Conservation (phyloP, 2,797 vertebrate genomes). For the Lophotriccus pileatus region DNA sequence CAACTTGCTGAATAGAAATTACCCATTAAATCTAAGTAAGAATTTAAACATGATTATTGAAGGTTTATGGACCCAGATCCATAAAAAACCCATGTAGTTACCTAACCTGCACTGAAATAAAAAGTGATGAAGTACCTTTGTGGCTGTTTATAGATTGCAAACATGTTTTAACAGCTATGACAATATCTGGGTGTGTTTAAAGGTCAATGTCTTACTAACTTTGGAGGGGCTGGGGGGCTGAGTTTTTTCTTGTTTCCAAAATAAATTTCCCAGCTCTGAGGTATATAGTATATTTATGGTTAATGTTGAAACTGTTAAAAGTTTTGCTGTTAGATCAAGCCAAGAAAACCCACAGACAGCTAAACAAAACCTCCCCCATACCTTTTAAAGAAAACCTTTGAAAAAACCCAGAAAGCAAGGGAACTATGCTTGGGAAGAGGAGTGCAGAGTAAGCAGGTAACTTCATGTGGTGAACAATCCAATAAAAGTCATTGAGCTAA, state of each 20-base stretch:
- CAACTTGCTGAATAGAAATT: background rate
- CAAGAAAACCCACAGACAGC: background rate
- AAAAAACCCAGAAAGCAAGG: background rate
- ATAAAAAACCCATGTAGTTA: background rate
- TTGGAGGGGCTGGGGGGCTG: background rate
- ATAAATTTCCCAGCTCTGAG: background rate
- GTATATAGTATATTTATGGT: background rate
- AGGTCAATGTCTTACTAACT: conserved; percentile 6
- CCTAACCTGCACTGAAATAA: background rate
- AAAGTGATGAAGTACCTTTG: background rate
- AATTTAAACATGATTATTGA: background rate
- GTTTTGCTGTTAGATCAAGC: background rate
- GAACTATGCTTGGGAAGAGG: background rate
- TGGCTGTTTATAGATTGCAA: background rate
- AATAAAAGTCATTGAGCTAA: background rate
- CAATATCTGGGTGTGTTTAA: background rate
- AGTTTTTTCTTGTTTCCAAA: background rate
- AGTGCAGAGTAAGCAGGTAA: background rate
- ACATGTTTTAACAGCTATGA: background rate
- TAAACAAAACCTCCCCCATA: background rate
- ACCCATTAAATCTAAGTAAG: background rate
- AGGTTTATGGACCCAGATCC: background rate
- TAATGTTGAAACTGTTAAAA: conserved; percentile 2
- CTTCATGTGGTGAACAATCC: background rate
- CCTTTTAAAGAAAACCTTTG: background rate